These are phyloP conservation scores for Sphaerophoria taeniata DNA, from an alignment of 2,888 invertebrate species.

Conservation along the genomic window DNA sequence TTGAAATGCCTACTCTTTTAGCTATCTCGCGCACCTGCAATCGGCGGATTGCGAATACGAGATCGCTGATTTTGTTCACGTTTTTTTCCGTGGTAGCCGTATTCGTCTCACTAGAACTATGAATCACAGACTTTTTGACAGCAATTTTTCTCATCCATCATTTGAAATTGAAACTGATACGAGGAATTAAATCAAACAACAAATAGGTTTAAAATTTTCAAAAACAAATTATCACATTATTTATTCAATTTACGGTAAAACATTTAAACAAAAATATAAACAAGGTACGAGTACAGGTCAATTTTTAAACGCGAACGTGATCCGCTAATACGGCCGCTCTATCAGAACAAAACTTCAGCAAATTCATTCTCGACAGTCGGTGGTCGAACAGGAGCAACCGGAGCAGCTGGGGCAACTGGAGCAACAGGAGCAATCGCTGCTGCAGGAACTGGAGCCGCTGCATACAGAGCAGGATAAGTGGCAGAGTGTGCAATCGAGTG, in stretches of 20 bases:
- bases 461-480: slow-evolving; percentile 76
- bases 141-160: too few relatives aligned
- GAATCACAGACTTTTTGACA: too few relatives aligned
- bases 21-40: too few relatives aligned
- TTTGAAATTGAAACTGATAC: too few relatives aligned
- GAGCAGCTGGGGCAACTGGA: slow-evolving; percentile 74
- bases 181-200: neutral
- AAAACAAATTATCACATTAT: slow-evolving; percentile 35
- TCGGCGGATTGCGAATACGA: too few relatives aligned
- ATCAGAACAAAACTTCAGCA: slow-evolving; percentile 64
- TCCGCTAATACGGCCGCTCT: neutral
- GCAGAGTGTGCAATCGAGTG: slow-evolving; percentile 74
- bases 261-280: slow-evolving; percentile 6
- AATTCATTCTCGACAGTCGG: slow-evolving; percentile 51
- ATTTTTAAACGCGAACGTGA: slow-evolving; percentile 21
- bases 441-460: slow-evolving; percentile 71
- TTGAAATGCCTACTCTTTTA: too few relatives aligned
- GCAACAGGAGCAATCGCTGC: slow-evolving; percentile 67
- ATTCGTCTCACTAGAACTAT: too few relatives aligned
- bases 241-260: slow-evolving; percentile 31
- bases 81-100: too few relatives aligned
- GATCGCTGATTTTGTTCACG: too few relatives aligned
- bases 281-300: slow-evolving; percentile 23
- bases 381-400: slow-evolving; percentile 83
- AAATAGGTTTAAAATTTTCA: slow-evolving; percentile 5